Evolutionary conservation across 2,797 vertebrate species (phyloP), one percentile per base, ranked within the genome.

Genomic region (Pitangus sulphuratus): DNA sequence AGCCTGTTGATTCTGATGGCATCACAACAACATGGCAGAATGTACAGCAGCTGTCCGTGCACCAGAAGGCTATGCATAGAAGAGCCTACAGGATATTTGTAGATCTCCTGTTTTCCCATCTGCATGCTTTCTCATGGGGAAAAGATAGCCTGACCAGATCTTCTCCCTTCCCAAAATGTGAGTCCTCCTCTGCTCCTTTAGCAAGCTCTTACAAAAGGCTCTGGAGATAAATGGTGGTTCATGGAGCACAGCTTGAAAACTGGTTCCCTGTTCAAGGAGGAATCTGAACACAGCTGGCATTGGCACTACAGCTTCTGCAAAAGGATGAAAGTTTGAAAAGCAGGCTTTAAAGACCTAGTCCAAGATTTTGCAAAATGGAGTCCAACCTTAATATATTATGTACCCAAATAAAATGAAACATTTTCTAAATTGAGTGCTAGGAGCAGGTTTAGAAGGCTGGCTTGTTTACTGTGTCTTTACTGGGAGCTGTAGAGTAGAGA

Each of bases 401-500:
- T 56, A 93, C 47, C 30, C 40, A 79, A 74, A 80, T 18, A 69
- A 56, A 65, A 78, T 56, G 79, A 86, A 92, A 65, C 42, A 48
- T 40, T 81, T 96, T 92, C 57, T 69, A 51, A 91, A 64, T 37
- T 26, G 79, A 86, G 54, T 25, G 15, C 18, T 66, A 91, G 81
- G 62, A 2, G 15, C 58, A 87, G 74, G 31, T 78, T 93, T 94
- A 84, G 69, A 84, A 93, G 65, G 47, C 77, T 91, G 76, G 54
- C 37, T 77, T 86, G 33, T 91, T 85, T 78, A 71, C 80, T 89
- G 80, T 45, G 37, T 94, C 77, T 72, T 86, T 93, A 93, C 93
- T 70, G 93, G 91, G 91, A 90, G 89, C 95, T 96, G 94, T 58
- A 51, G 85, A 92, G 40, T 95, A 87, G 87, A 91, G 64, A 96